A percentile compares a stretch with the other conserved stretches of the same genome.
Conservation (phyloP, 2,797 vertebrate genomes). For the Sebastes steindachneri region DNA sequence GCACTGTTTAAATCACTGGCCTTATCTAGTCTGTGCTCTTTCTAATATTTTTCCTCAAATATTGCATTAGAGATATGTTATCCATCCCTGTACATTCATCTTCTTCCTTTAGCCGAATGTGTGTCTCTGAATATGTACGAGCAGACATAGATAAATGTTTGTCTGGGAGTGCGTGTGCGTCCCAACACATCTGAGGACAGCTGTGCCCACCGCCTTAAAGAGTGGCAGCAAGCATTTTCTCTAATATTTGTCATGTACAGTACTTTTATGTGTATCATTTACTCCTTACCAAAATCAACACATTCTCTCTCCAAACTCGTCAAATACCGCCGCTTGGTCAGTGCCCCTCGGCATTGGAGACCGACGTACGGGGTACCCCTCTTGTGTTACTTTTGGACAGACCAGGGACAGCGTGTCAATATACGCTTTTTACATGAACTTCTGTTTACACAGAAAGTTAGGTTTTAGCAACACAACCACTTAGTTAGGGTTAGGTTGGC, state of each 20-base stretch:
- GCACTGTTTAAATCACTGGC: slow-evolving; percentile 59
- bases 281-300: neutral
- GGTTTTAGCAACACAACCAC: too few relatives aligned
- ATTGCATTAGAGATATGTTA: slow-evolving; percentile 64
- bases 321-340: too few relatives aligned
- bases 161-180: neutral
- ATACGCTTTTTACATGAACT: too few relatives aligned
- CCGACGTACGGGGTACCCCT: too few relatives aligned
- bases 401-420: too few relatives aligned
- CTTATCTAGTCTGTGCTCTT: slow-evolving; percentile 64
- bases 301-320: neutral
- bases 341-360: too few relatives aligned
- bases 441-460: too few relatives aligned
- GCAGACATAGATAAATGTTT: slow-evolving; percentile 18
- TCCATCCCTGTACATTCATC: slow-evolving; percentile 65
- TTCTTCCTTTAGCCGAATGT: slow-evolving; percentile 35
- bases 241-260: neutral
- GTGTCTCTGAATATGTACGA: slow-evolving; percentile 48
- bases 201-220: slow-evolving; percentile 5
- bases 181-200: neutral
- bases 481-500: too few relatives aligned
- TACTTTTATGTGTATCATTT: neutral
- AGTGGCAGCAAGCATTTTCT: slow-evolving; percentile 42
- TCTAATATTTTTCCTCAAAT: slow-evolving; percentile 72
- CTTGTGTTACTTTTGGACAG: too few relatives aligned